phyloP scores from a whole-genome alignment of 2,888 invertebrate genomes.

The Calliscelio sp. region DNA sequence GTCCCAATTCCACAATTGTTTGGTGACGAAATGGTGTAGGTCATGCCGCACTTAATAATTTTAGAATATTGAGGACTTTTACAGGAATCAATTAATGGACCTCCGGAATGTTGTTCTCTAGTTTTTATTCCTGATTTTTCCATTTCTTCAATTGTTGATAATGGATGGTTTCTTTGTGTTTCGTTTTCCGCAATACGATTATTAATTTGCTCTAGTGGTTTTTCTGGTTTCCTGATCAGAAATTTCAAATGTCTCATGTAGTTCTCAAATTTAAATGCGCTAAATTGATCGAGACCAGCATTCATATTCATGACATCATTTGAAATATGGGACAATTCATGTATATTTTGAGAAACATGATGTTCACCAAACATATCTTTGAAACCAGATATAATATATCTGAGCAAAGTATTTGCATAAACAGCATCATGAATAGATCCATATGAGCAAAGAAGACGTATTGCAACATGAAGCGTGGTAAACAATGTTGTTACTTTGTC shows the following conservation, averaged over 20 bases:
- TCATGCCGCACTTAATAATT: not conserved
- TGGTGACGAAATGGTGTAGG: constrained; percentile 13
- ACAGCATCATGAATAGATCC: not conserved
- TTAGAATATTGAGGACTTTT: constrained; percentile 24
- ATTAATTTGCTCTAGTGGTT: constrained; percentile 41
- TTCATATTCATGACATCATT: constrained; percentile 36
- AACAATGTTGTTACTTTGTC: not conserved
- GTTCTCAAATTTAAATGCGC: constrained; percentile 60
- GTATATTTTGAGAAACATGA: constrained; percentile 55
- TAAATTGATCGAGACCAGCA: constrained; percentile 39
- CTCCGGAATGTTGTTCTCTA: not conserved
- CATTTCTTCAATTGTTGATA: too few species aligned
- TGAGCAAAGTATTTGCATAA: constrained; percentile 6
- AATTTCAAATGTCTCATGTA: constrained; percentile 42
- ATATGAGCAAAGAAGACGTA: constrained; percentile 30
- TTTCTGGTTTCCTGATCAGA: constrained; percentile 48
- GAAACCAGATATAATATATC: constrained; percentile 26
- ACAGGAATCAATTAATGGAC: constrained; percentile 14
- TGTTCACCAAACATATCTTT: constrained; percentile 40
- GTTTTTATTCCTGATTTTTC: not conserved
- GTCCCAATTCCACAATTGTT: constrained; percentile 43
- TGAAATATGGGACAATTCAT: constrained; percentile 48
- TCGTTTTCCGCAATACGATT: constrained; percentile 3
- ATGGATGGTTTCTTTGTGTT: not conserved
- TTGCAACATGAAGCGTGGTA: constrained; percentile 33